phyloP scores from a whole-genome alignment of 2,888 invertebrate species.

The Watsonalla binaria region DNA sequence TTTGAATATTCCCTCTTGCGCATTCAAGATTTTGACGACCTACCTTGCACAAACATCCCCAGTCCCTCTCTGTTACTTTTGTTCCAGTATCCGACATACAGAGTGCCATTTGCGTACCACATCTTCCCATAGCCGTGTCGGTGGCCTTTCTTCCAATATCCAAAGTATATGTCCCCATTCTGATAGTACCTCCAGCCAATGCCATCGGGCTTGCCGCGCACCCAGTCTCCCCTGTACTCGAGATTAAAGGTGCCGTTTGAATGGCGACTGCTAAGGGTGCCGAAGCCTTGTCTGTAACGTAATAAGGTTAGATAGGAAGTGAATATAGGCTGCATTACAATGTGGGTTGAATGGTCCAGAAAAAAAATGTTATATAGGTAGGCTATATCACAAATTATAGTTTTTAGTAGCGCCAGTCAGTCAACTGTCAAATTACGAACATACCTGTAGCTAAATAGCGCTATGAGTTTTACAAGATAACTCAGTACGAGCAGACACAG shows the following conservation, averaged over 20 bases:
- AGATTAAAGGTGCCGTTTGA: constrained; percentile 61
- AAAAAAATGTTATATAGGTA: too few relatives aligned
- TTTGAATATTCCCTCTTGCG: too few relatives aligned
- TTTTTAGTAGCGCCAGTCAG: too few relatives aligned
- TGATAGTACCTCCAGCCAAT: constrained; percentile 76
- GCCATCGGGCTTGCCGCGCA: constrained; percentile 77
- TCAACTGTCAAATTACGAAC: too few relatives aligned
- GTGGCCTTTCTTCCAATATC: constrained; percentile 70
- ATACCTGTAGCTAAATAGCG: too few relatives aligned
- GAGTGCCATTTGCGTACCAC: constrained; percentile 79
- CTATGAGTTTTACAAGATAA: too few relatives aligned
- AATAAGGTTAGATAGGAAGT: background rate
- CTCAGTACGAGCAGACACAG: too few relatives aligned
- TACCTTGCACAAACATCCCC: constrained; percentile 76
- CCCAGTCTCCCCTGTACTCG: constrained; percentile 80
- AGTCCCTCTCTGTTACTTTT: constrained; percentile 65
- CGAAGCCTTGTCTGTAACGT: constrained; percentile 74
- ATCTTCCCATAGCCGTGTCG: constrained; percentile 80
- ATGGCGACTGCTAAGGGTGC: constrained; percentile 63
- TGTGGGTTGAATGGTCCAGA: too few relatives aligned
- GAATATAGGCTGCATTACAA: background rate
- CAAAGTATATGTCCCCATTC: constrained; percentile 80
- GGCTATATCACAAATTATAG: too few relatives aligned
- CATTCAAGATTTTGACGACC: constrained; percentile 9
- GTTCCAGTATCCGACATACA: constrained; percentile 81